Evolutionary conservation across 2,797 vertebrate genomes (phyloP).

Genomic region (Bryconaethiops microstoma): DNA sequence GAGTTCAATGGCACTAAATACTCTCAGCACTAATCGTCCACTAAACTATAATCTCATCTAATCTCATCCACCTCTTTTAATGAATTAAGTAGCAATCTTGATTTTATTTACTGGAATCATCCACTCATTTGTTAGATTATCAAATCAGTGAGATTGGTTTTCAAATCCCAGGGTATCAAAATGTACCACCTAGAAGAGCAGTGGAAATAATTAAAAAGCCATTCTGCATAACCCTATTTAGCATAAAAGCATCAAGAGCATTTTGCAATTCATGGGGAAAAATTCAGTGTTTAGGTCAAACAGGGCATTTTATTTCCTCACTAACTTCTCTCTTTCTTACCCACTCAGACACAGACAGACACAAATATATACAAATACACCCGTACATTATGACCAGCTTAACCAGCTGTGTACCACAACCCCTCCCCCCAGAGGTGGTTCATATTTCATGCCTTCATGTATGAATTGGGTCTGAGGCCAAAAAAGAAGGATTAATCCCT

Average conservation of each 20-base stretch:
- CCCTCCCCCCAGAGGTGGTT: constrained; percentile 29
- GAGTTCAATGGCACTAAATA: constrained; percentile 48
- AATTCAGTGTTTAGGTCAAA: background rate
- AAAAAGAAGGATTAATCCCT: constrained; percentile 54
- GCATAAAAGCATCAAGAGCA: background rate
- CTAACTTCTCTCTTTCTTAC: background rate
- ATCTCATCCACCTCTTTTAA: constrained; percentile 59
- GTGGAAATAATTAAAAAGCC: constrained; percentile 24
- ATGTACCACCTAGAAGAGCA: background rate
- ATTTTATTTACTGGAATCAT: constrained; percentile 61
- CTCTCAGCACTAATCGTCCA: constrained; percentile 49
- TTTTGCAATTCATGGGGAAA: background rate
- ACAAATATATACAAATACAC: constrained; percentile 16
- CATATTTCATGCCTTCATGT: constrained; percentile 53
- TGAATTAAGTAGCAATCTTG: constrained; percentile 67
- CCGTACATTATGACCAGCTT: constrained; percentile 46
- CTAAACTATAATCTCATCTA: constrained; percentile 60
- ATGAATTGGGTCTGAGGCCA: constrained; percentile 40
- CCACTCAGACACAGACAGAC: background rate
- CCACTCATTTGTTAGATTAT: constrained; percentile 72
- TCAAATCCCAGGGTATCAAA: constrained; percentile 60
- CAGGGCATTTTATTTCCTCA: background rate
- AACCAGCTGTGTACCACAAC: constrained; percentile 52
- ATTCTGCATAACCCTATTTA: constrained; percentile 28
- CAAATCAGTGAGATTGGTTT: constrained; percentile 62